These are phyloP conservation scores for Rhinichthys klamathensis DNA, from an alignment of 2,113 vertebrate genomes.

Conservation along the genomic window DNA sequence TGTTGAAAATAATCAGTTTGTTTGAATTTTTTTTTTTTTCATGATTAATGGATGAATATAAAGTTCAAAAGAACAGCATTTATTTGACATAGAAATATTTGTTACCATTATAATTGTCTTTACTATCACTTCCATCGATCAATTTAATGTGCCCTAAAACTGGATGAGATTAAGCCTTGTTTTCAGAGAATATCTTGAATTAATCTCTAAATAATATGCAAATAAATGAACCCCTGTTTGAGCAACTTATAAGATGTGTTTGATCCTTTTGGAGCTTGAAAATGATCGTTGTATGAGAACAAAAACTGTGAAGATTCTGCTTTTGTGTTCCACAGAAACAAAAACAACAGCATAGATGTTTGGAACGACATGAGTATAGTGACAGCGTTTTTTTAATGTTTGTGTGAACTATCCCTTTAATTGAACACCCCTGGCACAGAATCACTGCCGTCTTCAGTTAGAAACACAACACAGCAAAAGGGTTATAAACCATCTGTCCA, in stretches of 20 bases:
- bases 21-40: no score
- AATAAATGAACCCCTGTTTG: neutral
- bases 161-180: no score
- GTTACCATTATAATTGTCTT: no score
- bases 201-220: neutral
- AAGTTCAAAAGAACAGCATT: no score
- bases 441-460: neutral
- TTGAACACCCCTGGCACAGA: slow-evolving; percentile 4
- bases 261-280: neutral
- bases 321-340: neutral
- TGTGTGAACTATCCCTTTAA: slow-evolving; percentile 19
- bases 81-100: no score
- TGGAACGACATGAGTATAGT: neutral
- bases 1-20: neutral
- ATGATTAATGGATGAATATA: no score
- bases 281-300: neutral
- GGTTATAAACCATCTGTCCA: slow-evolving; percentile 36
- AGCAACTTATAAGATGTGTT: neutral
- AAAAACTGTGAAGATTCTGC: neutral
- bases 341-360: neutral
- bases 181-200: no score
- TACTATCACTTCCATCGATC: no score
- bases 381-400: neutral
- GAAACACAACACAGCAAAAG: neutral
- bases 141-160: no score